phyloP scores from a whole-genome alignment of 2,888 invertebrate species.

The Phaedon cochleariae region DNA sequence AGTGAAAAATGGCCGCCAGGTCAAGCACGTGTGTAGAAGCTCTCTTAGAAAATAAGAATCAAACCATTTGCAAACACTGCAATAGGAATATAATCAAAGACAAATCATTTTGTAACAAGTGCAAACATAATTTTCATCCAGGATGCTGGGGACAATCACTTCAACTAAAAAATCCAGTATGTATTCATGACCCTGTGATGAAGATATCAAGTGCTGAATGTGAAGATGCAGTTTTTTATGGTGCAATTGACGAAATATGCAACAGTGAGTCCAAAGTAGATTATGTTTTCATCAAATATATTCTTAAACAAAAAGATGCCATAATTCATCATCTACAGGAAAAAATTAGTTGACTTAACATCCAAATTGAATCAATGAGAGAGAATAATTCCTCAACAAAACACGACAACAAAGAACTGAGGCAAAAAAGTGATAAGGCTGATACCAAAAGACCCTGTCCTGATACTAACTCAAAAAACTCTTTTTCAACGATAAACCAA shows the following conservation, averaged over 20 bases:
- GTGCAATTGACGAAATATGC: neutral
- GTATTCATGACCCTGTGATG: constrained; percentile 8
- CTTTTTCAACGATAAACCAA: neutral
- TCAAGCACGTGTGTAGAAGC: constrained; percentile 4
- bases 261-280: constrained; percentile 5
- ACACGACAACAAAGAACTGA: neutral
- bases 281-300: constrained; percentile 1
- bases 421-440: neutral
- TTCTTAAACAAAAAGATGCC: neutral
- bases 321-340: neutral
- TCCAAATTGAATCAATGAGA: neutral
- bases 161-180: constrained; percentile 4
- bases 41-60: constrained; percentile 5
- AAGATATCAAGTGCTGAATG: constrained; percentile 1
- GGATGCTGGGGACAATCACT: constrained; percentile 4
- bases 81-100: constrained; percentile 9
- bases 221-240: constrained; percentile 3
- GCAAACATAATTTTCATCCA: constrained; percentile 11
- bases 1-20: neutral
- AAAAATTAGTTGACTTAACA: neutral
- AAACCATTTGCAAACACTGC: constrained; percentile 4
- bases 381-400: neutral
- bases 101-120: constrained; percentile 7
- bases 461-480: neutral
- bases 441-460: neutral